Evolutionary conservation across 2,888 invertebrate species (phyloP).

Genomic region (Pollenia angustigena): DNA sequence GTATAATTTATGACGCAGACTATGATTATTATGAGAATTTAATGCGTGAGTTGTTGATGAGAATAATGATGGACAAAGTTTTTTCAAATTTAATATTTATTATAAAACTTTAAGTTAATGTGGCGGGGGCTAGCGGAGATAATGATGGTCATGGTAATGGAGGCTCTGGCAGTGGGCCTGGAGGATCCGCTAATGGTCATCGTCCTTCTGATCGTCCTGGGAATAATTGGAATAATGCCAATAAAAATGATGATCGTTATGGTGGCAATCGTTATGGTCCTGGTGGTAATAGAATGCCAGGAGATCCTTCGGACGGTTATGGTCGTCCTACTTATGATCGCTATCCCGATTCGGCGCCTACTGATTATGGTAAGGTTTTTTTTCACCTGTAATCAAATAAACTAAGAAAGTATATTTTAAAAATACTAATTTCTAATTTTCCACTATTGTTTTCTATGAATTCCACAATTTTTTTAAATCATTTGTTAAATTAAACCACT

Average conservation of each 20-base stretch:
- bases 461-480: constrained; percentile 20
- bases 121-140: constrained; percentile 83
- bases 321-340: constrained; percentile 82
- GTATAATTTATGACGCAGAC: constrained; percentile 95
- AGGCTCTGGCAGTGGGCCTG: constrained; percentile 77
- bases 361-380: constrained; percentile 80
- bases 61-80: neutral
- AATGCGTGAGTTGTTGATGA: constrained; percentile 89
- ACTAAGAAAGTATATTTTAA: constrained; percentile 6
- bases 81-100: neutral
- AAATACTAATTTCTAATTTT: constrained; percentile 53
- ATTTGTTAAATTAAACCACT: constrained; percentile 25
- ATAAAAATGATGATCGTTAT: constrained; percentile 86
- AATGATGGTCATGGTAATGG: constrained; percentile 77
- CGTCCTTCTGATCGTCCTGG: constrained; percentile 80
- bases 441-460: constrained; percentile 12
- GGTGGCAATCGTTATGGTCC: constrained; percentile 77
- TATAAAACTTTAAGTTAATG: constrained; percentile 81
- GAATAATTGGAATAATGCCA: constrained; percentile 82
- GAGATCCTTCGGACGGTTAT: constrained; percentile 81
- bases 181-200: constrained; percentile 70
- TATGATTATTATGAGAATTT: constrained; percentile 97
- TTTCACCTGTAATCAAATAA: neutral
- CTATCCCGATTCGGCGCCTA: constrained; percentile 77
- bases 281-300: constrained; percentile 78